Evolutionary conservation across 2,888 invertebrate genomes (phyloP).

Genomic region (Byasa hedistus): DNA sequence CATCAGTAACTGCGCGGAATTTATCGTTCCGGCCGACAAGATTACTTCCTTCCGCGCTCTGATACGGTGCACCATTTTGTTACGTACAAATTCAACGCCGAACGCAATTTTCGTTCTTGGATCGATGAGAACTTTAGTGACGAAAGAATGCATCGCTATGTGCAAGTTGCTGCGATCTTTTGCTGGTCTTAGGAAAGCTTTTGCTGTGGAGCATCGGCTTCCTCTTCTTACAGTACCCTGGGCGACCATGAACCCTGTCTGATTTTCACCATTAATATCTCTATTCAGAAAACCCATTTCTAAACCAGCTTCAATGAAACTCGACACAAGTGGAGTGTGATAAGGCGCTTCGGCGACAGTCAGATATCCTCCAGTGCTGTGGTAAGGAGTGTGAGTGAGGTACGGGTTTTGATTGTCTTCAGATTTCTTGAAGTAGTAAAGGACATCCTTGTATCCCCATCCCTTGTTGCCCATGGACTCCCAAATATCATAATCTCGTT

Average conservation of each 20-base stretch:
- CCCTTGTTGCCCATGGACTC: constrained; percentile 91
- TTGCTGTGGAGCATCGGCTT: constrained; percentile 92
- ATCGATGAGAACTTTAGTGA: constrained; percentile 86
- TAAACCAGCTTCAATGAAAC: constrained; percentile 90
- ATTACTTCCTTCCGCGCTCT: constrained; percentile 92
- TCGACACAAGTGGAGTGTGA: constrained; percentile 89
- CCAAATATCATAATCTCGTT: constrained; percentile 94
- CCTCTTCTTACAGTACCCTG: constrained; percentile 90
- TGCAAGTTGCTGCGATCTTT: constrained; percentile 90
- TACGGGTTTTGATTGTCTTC: constrained; percentile 95
- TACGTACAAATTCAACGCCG: constrained; percentile 89
- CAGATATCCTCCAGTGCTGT: constrained; percentile 88
- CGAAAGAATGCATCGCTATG: constrained; percentile 90
- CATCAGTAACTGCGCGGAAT: constrained; percentile 96
- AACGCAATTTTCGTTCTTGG: constrained; percentile 87
- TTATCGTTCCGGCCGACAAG: constrained; percentile 93
- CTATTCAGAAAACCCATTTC: constrained; percentile 92
- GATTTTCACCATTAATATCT: constrained; percentile 92
- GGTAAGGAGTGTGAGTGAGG: constrained; percentile 87
- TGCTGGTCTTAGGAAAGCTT: constrained; percentile 91
- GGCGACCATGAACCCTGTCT: constrained; percentile 93
- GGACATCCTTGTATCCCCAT: constrained; percentile 90
- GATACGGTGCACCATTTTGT: constrained; percentile 85
- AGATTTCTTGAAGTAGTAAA: constrained; percentile 93
- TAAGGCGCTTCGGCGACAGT: constrained; percentile 93